Evolutionary conservation across 2,113 vertebrate genomes (phyloP), one percentile per base, ranked within the genome.

Genomic region (Ptyas mucosa): DNA sequence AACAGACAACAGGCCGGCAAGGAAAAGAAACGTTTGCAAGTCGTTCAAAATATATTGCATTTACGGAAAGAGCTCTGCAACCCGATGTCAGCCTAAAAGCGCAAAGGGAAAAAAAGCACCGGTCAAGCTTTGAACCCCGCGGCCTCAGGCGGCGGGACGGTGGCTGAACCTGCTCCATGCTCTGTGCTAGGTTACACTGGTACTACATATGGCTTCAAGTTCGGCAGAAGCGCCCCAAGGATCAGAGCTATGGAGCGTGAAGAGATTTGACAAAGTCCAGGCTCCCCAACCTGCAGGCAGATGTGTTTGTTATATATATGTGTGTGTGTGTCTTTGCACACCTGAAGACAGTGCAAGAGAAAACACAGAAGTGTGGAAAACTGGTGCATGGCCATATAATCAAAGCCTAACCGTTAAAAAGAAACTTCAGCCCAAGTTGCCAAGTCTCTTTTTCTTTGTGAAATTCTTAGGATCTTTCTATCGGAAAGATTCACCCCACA

Each of bases 21-120:
- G 96, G 95, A 95, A 94, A 94, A 94, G 95, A 81, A 39, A 97
- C 97, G 94, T 96, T 96, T 97, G 96, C 96, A 96, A 97, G 53
- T 96, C 95, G 96, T 94, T 95, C 95, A 93, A 34, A n/a, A 34
- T 54, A 54, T 8, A 88, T 34, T 34, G 29, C 34, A 39, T 34
- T 29, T 39, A 49, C 34, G 1, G 53, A 12, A 12, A 57, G 34
- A 29, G 39, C 21, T 57, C 9, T 11, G 75, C 8, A n/a, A 58
- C 81, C 43, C 3, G 8, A 26, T 20, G 43, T 49, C 61, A 21
- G 49, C 51, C 2, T 52, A 46, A 24, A 55, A 89, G n/a, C 21
- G 39, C 54, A 3, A 21, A 39, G 49, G 49, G 39, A 1, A 8
- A 57, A 24, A 7, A 61, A 11, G 9, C 8, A 11, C 52, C 39